Percentiles rank a stretch among this genome's conserved stretches.
These are phyloP conservation scores for Phenacoccus solenopsis DNA, from an alignment of 1,140 invertebrate species.

Conservation along the genomic window DNA sequence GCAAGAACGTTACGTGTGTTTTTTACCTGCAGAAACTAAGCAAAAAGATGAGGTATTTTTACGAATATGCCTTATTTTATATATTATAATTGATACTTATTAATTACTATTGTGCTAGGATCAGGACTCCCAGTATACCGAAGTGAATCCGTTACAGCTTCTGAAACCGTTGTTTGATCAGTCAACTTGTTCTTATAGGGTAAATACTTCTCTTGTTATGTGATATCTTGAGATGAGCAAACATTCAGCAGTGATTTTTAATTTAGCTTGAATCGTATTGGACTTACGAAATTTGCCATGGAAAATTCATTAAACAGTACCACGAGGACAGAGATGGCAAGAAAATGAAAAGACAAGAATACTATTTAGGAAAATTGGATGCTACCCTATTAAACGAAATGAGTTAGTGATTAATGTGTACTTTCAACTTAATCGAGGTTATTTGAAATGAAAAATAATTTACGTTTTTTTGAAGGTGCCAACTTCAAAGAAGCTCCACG, in stretches of 20 bases:
- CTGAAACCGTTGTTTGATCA: constrained; percentile 61
- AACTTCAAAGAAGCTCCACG: neutral
- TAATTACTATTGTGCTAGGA: constrained; percentile 29
- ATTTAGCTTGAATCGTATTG: constrained; percentile 80
- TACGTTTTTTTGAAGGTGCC: neutral
- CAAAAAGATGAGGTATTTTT: constrained; percentile 38
- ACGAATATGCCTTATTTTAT: constrained; percentile 7
- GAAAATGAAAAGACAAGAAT: constrained; percentile 60
- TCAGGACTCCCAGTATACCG: constrained; percentile 30
- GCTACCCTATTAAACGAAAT: constrained; percentile 37
- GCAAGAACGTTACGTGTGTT: constrained; percentile 47
- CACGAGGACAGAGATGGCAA: constrained; percentile 88
- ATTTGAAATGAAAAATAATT: too few species aligned
- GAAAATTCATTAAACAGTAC: constrained; percentile 77
- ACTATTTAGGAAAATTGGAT: constrained; percentile 62
- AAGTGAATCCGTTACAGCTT: constrained; percentile 55
- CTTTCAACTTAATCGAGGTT: neutral
- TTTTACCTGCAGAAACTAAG: constrained; percentile 48
- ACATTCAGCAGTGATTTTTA: constrained; percentile 13
- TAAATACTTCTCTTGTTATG: constrained; percentile 30
- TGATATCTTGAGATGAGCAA: neutral
- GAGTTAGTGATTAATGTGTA: constrained; percentile 28
- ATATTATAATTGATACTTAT: constrained; percentile 12
- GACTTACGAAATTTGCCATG: constrained; percentile 96
- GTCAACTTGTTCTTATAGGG: constrained; percentile 63